These are phyloP conservation scores for Sinocyclocheilus grahami DNA, from an alignment of 2,113 vertebrate genomes.

Conservation along the genomic window DNA sequence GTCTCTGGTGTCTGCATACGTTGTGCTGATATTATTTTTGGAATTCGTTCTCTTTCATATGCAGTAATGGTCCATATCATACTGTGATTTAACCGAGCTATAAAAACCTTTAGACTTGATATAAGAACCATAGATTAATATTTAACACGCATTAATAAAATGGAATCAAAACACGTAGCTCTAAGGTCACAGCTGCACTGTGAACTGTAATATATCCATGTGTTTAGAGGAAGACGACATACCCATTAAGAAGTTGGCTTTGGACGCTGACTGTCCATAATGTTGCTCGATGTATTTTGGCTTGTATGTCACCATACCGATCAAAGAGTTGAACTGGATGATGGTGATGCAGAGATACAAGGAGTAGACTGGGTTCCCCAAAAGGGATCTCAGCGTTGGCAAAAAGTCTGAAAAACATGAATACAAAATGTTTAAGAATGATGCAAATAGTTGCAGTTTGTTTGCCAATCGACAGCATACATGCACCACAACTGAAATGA, in stretches of 20 bases:
- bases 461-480: background rate
- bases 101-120: conserved; percentile 5
- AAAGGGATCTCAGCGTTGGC: conserved; percentile 84
- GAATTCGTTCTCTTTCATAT: conserved; percentile 29
- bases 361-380: conserved; percentile 86
- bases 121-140: conserved; percentile 5
- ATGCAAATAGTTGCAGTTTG: background rate
- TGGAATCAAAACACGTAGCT: conserved; percentile 12
- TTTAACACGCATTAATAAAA: conserved; percentile 1
- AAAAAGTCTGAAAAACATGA: conserved; percentile 81
- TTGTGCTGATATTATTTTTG: conserved; percentile 26
- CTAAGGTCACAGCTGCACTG: conserved; percentile 1
- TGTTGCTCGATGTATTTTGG: conserved; percentile 96
- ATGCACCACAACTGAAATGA: background rate
- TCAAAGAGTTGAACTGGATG: conserved; percentile 90
- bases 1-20: background rate
- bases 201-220: background rate
- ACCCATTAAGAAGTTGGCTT: conserved; percentile 94
- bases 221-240: conserved; percentile 44
- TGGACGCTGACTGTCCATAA: conserved; percentile 88
- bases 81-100: conserved; percentile 18
- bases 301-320: conserved; percentile 96
- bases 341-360: conserved; percentile 85
- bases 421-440: background rate
- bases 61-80: background rate